phyloP scores from a whole-genome alignment of 2,113 vertebrate species.

The Baryphthengus martii region DNA sequence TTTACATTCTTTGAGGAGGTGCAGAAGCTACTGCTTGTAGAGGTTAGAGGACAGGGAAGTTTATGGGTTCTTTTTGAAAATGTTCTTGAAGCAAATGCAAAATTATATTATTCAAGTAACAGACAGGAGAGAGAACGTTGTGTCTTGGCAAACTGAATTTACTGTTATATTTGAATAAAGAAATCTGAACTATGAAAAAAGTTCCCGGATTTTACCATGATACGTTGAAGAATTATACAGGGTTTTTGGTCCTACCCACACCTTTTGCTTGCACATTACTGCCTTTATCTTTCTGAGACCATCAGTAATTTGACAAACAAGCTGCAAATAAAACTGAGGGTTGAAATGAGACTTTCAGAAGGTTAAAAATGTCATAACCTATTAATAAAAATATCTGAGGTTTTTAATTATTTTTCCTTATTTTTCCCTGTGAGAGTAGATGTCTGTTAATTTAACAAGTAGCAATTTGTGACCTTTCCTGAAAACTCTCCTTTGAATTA shows the following conservation, averaged over 20 bases:
- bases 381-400: neutral
- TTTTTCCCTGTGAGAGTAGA: neutral
- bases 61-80: slow-evolving; percentile 42
- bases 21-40: neutral
- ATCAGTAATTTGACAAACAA: no score
- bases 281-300: no score
- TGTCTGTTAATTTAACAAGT: neutral
- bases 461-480: neutral
- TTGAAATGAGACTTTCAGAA: neutral
- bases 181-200: slow-evolving; percentile 49
- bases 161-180: slow-evolving; percentile 66
- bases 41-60: slow-evolving; percentile 11
- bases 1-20: slow-evolving; percentile 50
- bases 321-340: slow-evolving; percentile 16
- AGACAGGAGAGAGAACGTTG: slow-evolving; percentile 61
- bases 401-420: neutral
- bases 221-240: slow-evolving; percentile 33
- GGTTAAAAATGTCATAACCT: neutral
- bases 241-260: slow-evolving; percentile 32
- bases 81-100: slow-evolving; percentile 36
- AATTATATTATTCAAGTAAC: slow-evolving; percentile 48
- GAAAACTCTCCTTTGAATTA: slow-evolving; percentile 2
- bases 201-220: slow-evolving; percentile 71
- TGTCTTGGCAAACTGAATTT: slow-evolving; percentile 67
- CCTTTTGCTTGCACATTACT: slow-evolving; percentile 60